Conservation (phyloP, 1,140 invertebrate species). For the Drosophila obscura region DNA sequence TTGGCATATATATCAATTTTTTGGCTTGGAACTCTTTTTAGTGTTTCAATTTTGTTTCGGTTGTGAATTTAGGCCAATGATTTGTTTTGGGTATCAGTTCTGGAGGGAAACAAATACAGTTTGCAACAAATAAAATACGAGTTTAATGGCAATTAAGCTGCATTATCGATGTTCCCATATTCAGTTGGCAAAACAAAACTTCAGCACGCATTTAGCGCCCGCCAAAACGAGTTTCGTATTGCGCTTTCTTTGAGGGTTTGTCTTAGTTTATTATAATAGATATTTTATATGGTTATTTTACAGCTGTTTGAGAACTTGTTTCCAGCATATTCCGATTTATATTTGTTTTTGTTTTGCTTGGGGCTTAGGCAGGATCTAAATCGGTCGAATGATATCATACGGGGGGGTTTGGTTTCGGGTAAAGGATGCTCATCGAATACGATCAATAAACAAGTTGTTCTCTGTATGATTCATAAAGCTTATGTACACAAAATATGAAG, state of each 20-base stretch:
- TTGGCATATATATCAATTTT: slow-evolving; percentile 1
- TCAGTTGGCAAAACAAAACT: slow-evolving; percentile 31
- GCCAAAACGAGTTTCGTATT: slow-evolving; percentile 47
- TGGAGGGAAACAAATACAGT: no score
- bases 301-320: slow-evolving; percentile 40
- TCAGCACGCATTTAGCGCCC: slow-evolving; percentile 11
- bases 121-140: slow-evolving; percentile 16
- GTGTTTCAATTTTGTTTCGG: background rate
- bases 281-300: slow-evolving; percentile 40
- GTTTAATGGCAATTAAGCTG: slow-evolving; percentile 48
- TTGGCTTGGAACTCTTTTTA: slow-evolving; percentile 16
- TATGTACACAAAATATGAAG: slow-evolving; percentile 30
- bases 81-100: background rate
- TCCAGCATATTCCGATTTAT: slow-evolving; percentile 30
- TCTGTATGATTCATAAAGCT: slow-evolving; percentile 25
- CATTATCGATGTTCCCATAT: slow-evolving; percentile 48
- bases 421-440: slow-evolving; percentile 40
- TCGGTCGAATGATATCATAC: slow-evolving; percentile 30
- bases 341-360: slow-evolving; percentile 39
- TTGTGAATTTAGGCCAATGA: background rate
- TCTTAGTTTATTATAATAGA: slow-evolving; percentile 8
- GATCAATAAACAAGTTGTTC: slow-evolving; percentile 22
- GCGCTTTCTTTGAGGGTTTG: slow-evolving; percentile 41
- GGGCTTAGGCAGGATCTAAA: slow-evolving; percentile 42
- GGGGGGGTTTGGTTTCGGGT: slow-evolving; percentile 15